Percentiles rank a stretch among this genome's conserved stretches.
Evolutionary conservation across 1,140 invertebrate genomes (phyloP).

Genomic region (Meteorus sp.): DNA sequence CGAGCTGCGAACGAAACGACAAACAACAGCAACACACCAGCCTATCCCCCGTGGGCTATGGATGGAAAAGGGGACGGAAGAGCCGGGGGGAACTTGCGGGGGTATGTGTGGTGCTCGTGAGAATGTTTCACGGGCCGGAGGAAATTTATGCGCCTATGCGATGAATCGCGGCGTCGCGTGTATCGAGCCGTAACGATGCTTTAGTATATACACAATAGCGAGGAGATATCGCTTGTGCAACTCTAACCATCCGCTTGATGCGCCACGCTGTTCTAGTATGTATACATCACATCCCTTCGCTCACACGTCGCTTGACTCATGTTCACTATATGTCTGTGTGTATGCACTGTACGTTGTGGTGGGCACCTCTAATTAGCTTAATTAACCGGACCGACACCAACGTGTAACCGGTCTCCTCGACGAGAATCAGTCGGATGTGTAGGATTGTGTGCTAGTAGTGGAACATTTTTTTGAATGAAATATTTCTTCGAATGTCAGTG

Average conservation of each 20-base stretch:
- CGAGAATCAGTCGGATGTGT: too few species aligned
- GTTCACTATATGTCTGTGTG: background rate
- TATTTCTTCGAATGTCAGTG: too few species aligned
- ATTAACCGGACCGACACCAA: conserved; percentile 23
- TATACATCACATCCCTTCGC: background rate
- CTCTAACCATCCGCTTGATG: background rate
- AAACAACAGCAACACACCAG: conserved; percentile 23
- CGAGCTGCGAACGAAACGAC: conserved; percentile 29
- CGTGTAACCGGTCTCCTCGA: conserved; percentile 13
- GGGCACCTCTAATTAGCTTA: conserved; percentile 29
- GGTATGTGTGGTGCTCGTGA: background rate
- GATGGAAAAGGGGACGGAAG: too few species aligned
- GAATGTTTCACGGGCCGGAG: conserved; percentile 17
- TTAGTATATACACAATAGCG: conserved; percentile 24
- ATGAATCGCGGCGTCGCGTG: conserved; percentile 25
- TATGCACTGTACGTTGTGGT: conserved; percentile 2
- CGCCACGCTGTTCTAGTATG: too few species aligned
- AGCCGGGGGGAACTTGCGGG: background rate
- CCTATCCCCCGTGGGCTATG: too few species aligned
- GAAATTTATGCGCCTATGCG: conserved; percentile 23
- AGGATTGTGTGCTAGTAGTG: too few species aligned
- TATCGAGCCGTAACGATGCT: conserved; percentile 22
- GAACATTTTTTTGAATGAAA: too few species aligned
- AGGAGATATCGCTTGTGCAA: conserved; percentile 23
- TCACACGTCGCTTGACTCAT: background rate